Conservation (phyloP, 2,888 invertebrate genomes). For the Podabrus alpinus region DNA sequence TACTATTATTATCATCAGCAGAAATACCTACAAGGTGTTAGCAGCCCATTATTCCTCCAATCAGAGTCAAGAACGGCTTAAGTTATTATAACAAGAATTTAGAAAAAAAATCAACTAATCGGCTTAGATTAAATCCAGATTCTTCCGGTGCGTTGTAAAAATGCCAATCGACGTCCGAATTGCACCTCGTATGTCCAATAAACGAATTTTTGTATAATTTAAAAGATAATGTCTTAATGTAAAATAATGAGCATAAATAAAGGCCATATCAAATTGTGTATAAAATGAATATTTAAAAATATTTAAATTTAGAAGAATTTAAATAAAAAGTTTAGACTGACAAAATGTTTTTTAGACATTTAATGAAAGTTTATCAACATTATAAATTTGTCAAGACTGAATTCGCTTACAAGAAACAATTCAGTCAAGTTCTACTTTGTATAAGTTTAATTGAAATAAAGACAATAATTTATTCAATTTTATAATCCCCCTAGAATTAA, state of each 20-base stretch:
- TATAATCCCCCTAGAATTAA: background rate
- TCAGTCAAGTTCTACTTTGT: background rate
- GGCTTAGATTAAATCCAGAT: no score
- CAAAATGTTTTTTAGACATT: background rate
- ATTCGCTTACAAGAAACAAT: background rate
- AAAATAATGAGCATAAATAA: background rate
- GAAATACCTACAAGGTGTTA: no score
- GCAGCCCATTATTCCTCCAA: no score
- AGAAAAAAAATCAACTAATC: no score
- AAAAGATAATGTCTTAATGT: background rate
- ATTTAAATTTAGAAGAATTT: background rate
- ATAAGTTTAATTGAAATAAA: background rate
- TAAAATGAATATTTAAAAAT: background rate
- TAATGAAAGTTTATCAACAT: background rate
- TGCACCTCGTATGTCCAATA: background rate
- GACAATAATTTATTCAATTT: background rate
- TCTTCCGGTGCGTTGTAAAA: no score
- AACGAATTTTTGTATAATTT: background rate
- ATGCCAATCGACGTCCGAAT: background rate
- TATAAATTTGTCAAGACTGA: background rate
- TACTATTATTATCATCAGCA: no score
- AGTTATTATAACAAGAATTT: no score
- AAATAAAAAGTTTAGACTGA: background rate
- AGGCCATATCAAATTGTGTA: background rate
- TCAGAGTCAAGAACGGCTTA: no score